Conservation (phyloP, 2,888 invertebrate species). For the Thera britannica region DNA sequence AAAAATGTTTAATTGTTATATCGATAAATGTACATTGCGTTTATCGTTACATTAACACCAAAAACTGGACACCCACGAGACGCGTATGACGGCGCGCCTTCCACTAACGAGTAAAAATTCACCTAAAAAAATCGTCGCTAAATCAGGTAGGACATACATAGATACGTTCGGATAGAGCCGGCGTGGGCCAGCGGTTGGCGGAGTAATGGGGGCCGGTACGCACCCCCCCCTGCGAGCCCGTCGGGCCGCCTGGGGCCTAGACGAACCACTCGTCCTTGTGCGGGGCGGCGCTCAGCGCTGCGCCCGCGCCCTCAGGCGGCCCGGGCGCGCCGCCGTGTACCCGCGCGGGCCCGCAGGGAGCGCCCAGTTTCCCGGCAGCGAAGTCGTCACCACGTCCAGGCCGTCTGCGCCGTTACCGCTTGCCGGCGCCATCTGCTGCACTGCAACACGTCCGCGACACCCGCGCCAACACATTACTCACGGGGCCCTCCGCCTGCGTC, state of each 20-base stretch:
- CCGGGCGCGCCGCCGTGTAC: constrained; percentile 90
- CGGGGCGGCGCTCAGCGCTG: constrained; percentile 91
- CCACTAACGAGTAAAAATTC: constrained; percentile 80
- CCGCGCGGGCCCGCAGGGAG: constrained; percentile 95
- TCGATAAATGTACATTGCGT: constrained; percentile 82
- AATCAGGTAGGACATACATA: constrained; percentile 72
- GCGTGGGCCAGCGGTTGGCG: constrained; percentile 37
- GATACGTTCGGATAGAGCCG: constrained; percentile 50
- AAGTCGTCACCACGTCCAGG: constrained; percentile 75
- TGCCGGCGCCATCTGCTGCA: constrained; percentile 87
- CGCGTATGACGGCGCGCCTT: constrained; percentile 76
- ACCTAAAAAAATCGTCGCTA: constrained; percentile 78
- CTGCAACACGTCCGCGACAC: constrained; percentile 72
- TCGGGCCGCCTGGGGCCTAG: constrained; percentile 77
- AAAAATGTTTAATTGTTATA: constrained; percentile 84
- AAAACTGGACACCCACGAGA: constrained; percentile 73
- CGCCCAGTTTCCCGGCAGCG: constrained; percentile 96
- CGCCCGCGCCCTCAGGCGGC: constrained; percentile 97
- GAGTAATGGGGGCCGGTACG: constrained; percentile 66
- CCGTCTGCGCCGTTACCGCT: constrained; percentile 85
- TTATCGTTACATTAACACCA: constrained; percentile 72
- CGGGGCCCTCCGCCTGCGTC: neutral
- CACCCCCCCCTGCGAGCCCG: constrained; percentile 75
- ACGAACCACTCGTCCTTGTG: constrained; percentile 98
- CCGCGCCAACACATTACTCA: constrained; percentile 27